Evolutionary conservation across 2,888 invertebrate species (phyloP).

Genomic region (Philereme transversata): DNA sequence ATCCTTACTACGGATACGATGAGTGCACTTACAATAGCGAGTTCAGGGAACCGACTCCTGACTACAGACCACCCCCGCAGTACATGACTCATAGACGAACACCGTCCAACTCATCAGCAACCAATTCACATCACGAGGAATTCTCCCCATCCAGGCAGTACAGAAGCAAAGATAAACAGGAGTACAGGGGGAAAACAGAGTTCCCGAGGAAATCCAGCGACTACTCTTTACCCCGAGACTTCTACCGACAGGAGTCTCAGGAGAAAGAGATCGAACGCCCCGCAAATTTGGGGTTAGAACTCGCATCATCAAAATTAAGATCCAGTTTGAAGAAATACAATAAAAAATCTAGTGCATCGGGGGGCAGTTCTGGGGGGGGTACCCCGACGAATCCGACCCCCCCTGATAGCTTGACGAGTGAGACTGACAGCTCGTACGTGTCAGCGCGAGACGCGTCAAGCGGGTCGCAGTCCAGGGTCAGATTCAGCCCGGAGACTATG

Average conservation of each 20-base stretch:
- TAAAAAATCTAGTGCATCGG: conserved; percentile 80
- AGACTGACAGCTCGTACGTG: conserved; percentile 93
- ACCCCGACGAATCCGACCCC: conserved; percentile 94
- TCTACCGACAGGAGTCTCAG: conserved; percentile 66
- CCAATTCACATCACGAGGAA: conserved; percentile 80
- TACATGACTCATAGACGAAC: conserved; percentile 88
- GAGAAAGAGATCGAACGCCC: conserved; percentile 73
- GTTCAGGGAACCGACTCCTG: conserved; percentile 66
- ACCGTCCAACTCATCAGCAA: conserved; percentile 88
- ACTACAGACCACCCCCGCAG: conserved; percentile 57
- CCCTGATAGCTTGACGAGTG: conserved; percentile 93
- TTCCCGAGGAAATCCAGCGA: conserved; percentile 68
- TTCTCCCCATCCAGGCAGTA: conserved; percentile 71
- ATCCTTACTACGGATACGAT: conserved; percentile 72
- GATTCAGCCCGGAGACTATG: conserved; percentile 90
- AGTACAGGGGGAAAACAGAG: conserved; percentile 66
- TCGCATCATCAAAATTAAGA: conserved; percentile 87
- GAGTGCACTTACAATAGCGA: conserved; percentile 63
- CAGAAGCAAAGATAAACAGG: conserved; percentile 57
- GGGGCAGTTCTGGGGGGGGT: conserved; percentile 85
- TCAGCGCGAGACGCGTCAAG: conserved; percentile 91
- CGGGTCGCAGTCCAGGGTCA: conserved; percentile 88
- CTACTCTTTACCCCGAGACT: conserved; percentile 70
- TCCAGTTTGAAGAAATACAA: conserved; percentile 91
- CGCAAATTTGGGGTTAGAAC: conserved; percentile 85